Base-by-base conservation (phyloP, 2,888 invertebrate genomes). In the Xestoiulus laeticollis region DNA sequence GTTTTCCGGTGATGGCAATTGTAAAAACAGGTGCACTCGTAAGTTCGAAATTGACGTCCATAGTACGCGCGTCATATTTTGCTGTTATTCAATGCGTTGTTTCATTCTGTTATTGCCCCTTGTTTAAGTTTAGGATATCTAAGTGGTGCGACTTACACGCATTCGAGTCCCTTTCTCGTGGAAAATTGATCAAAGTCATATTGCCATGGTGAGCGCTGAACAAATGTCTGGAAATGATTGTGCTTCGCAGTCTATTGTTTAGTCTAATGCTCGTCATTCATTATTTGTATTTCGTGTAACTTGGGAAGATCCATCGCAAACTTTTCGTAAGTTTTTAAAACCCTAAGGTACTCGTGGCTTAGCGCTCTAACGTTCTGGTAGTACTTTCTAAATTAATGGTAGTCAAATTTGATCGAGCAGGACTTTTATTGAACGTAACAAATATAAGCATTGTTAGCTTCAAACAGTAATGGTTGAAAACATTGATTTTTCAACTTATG, bases 181-280 rank as follows among this genome's bases (percentile, higher is more conserved):
- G 68, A 68, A 68, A 68, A 68, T 68, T 68, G 26, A 68, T 68
- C 5, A 68, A 68, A 68, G 68, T 19, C 22, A 68, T n/a, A n/a
- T 68, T 26, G 68, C 26, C 68, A 68, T 68, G 68, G 68, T 68
- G 68, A 68, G 8, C 1, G 68, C 68, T 68, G 22, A 68, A 26
- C n/a, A 2, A 22, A 68, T 10, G 26, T 22, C 68, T 4, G 22
- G 22, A 22, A 48, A 48, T 48, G 48, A 48, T 48, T 10, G 48
- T 3, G 48, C 48, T 4, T 12, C 22, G 8, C 68, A 26, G 22
- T 68, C 26, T 22, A 22, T 68, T 6, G 68, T 26, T 22, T 68
- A 68, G 22, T 68, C 68, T 22, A 10, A 26, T n/a, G 19, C 8
- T 6, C 68, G 68, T 68, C 68, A 68, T 68, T n/a, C 68, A 12